Percentiles rank a stretch among this genome's conserved stretches.
Evolutionary conservation across 2,797 vertebrate genomes (phyloP).

Genomic region (Forpus xanthops): DNA sequence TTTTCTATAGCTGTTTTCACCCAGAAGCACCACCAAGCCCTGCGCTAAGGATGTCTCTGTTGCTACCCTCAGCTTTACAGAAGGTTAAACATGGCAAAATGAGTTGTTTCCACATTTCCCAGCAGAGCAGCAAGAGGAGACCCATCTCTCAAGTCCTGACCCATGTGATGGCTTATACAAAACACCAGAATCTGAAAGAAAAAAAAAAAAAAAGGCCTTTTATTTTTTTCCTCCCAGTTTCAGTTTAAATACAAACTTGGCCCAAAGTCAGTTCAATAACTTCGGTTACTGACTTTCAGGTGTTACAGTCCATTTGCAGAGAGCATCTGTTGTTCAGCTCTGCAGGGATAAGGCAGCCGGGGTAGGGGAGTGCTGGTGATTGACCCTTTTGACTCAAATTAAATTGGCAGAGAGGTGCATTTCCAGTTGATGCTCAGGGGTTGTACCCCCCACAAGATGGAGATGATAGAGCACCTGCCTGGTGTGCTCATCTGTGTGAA

Average conservation of each 20-base stretch:
- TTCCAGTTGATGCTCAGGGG: background rate
- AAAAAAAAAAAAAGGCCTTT: background rate
- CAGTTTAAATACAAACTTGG: background rate
- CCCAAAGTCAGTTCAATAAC: background rate
- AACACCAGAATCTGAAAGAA: background rate
- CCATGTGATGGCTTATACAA: accelerated
- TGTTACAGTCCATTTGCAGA: background rate
- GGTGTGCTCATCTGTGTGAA: background rate
- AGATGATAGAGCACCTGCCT: background rate
- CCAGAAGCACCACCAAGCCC: background rate
- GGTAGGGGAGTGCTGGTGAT: background rate
- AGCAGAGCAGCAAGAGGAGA: background rate
- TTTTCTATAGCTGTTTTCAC: background rate
- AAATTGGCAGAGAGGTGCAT: background rate
- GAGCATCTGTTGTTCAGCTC: background rate
- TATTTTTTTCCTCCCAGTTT: accelerated
- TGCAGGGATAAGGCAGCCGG: background rate
- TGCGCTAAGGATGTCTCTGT: background rate
- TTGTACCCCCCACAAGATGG: background rate
- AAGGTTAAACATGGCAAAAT: background rate
- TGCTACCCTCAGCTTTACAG: background rate
- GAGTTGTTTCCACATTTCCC: background rate
- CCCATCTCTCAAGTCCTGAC: background rate
- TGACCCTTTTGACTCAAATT: background rate
- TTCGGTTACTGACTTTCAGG: background rate